Conservation (phyloP, 2,113 vertebrate genomes). For the Anser cygnoides region DNA sequence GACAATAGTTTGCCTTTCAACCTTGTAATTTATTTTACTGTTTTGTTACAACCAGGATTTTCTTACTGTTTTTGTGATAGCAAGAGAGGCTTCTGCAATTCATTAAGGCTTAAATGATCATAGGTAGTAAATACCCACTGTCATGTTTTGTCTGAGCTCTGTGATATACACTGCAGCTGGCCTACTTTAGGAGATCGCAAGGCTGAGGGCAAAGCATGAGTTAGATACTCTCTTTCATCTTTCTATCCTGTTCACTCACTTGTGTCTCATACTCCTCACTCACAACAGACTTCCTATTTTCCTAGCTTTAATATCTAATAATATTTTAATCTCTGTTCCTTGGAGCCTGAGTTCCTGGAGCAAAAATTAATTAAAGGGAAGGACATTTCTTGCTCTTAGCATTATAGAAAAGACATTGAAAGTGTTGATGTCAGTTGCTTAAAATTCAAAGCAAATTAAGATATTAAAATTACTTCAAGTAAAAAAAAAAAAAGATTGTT, state of each 20-base stretch:
- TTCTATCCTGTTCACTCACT: not conserved
- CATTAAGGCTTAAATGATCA: not conserved
- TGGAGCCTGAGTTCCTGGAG: not conserved
- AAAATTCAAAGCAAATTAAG: not conserved
- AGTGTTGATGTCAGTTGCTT: not conserved
- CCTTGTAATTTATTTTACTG: slow-evolving; percentile 30
- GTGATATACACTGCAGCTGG: not conserved
- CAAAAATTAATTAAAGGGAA: slow-evolving; percentile 3
- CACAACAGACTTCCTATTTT: not conserved
- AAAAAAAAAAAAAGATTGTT: not conserved
- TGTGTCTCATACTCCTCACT: not conserved
- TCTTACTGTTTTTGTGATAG: not conserved
- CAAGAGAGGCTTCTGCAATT: not conserved
- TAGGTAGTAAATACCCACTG: slow-evolving; percentile 8
- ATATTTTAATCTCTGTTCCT: not conserved
- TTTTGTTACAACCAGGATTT: slow-evolving; percentile 20
- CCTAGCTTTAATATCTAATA: not conserved
- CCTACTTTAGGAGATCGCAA: not conserved
- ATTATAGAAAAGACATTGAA: not conserved
- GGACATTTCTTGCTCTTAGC: not conserved
- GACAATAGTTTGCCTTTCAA: slow-evolving; percentile 2
- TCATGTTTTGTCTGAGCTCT: not conserved
- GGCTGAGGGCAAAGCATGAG: not conserved
- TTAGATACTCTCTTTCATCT: not conserved
- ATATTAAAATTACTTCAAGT: not conserved